Evolutionary conservation across 2,888 invertebrate species (phyloP).

Genomic region (Drosophila lutescens): DNA sequence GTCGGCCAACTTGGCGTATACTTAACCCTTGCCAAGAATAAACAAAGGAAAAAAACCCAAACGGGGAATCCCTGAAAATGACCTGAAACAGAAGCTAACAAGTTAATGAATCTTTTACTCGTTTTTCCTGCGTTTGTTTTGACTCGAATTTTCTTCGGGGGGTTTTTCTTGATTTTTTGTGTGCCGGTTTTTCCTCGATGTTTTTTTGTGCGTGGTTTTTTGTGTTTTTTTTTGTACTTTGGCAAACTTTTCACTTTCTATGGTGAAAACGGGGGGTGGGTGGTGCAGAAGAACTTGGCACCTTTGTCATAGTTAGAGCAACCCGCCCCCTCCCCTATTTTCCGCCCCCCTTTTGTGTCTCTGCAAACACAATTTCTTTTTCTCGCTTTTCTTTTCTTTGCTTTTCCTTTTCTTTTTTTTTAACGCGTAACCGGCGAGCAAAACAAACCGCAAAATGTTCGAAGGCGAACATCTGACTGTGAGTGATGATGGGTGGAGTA

Average conservation of each 20-base stretch:
- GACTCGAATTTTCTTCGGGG: constrained; percentile 52
- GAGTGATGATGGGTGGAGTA: constrained; percentile 51
- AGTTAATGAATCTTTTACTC: constrained; percentile 69
- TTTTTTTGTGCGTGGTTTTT: constrained; percentile 2
- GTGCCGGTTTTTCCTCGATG: background rate
- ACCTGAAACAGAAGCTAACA: constrained; percentile 39
- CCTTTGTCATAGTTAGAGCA: constrained; percentile 56
- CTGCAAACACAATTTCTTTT: constrained; percentile 35
- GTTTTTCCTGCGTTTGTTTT: constrained; percentile 61
- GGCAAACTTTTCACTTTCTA: constrained; percentile 76
- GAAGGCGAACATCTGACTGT: constrained; percentile 44
- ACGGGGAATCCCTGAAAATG: constrained; percentile 10
- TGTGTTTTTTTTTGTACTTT: constrained; percentile 55
- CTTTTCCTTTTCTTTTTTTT: constrained; percentile 8
- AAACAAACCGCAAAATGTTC: constrained; percentile 71
- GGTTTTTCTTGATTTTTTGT: background rate
- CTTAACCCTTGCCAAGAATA: constrained; percentile 1
- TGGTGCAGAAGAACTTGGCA: constrained; percentile 62
- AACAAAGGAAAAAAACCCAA: background rate
- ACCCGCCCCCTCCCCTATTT: background rate
- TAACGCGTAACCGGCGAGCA: constrained; percentile 67
- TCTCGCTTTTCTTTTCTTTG: constrained; percentile 27
- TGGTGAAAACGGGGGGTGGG: constrained; percentile 15
- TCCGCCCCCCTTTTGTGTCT: constrained; percentile 3
- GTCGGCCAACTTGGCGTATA: constrained; percentile 18